A percentile compares a stretch with the other conserved stretches of the same genome.
These are phyloP conservation scores for Phyto melanocephala DNA, from an alignment of 2,888 invertebrate species.

Conservation along the genomic window DNA sequence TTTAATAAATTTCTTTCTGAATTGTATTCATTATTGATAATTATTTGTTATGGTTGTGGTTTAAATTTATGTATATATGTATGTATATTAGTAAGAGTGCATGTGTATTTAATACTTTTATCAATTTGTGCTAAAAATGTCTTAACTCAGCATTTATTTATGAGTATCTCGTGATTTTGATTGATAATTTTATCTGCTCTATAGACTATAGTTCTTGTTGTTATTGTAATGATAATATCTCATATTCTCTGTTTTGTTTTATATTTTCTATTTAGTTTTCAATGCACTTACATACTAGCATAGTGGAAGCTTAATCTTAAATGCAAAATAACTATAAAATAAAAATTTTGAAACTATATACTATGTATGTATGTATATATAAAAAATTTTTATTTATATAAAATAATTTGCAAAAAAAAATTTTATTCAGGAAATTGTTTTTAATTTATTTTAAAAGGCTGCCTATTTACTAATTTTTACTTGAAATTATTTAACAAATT, in stretches of 20 bases:
- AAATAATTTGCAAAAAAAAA: too few species aligned
- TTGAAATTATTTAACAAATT: too few species aligned
- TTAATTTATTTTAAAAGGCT: too few species aligned
- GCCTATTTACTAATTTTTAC: too few species aligned
- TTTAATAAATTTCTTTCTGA: constrained; percentile 9
- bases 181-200: constrained; percentile 36
- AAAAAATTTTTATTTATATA: too few species aligned
- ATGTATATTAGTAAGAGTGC: neutral
- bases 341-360: too few species aligned
- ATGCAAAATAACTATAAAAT: neutral
- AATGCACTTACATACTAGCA: too few species aligned
- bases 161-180: constrained; percentile 52
- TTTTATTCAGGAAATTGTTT: too few species aligned
- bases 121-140: constrained; percentile 36
- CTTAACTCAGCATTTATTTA: constrained; percentile 33
- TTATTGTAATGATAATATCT: constrained; percentile 3
- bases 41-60: neutral
- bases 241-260: neutral
- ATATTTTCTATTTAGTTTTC: neutral
- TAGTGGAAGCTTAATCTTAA: neutral
- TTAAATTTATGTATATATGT: neutral
- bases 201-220: neutral
- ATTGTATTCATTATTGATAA: neutral
- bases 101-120: neutral
- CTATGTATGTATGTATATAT: too few species aligned